These are phyloP conservation scores for Apamea sordens DNA, from an alignment of 2,888 invertebrate species.

Conservation along the genomic window DNA sequence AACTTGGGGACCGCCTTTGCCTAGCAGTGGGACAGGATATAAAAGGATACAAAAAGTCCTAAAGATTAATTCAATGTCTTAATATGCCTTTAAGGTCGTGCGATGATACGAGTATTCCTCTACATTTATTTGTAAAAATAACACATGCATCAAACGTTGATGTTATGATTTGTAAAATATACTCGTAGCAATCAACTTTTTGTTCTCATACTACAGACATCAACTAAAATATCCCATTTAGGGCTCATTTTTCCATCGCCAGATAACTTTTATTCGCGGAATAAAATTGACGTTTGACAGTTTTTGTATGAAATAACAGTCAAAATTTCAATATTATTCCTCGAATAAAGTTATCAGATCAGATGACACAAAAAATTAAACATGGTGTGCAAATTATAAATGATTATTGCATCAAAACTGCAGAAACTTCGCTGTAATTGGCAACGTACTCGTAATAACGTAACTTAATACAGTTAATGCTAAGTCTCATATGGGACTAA, in stretches of 20 bases:
- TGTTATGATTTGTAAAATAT: constrained; percentile 2
- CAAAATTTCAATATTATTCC: too few species aligned
- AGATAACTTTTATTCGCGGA: too few species aligned
- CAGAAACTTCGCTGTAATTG: constrained; percentile 37
- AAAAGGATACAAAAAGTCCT: too few species aligned
- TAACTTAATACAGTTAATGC: constrained; percentile 53
- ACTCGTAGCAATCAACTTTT: constrained; percentile 28
- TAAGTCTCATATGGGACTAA: constrained; percentile 46
- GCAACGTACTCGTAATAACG: constrained; percentile 5
- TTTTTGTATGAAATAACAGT: too few species aligned
- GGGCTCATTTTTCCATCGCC: too few species aligned
- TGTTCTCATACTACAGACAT: not conserved
- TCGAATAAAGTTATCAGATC: too few species aligned
- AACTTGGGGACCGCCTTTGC: too few species aligned
- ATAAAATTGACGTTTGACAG: too few species aligned
- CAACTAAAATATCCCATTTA: constrained; percentile 23
- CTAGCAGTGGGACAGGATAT: too few species aligned
- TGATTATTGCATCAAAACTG: constrained; percentile 35
- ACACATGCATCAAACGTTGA: not conserved
- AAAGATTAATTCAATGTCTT: too few species aligned
- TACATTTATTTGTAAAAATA: not conserved
- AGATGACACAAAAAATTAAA: constrained; percentile 19
- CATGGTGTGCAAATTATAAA: not conserved
- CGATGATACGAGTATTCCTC: not conserved
- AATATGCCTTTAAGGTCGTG: too few species aligned